Conservation (phyloP, 2,888 invertebrate genomes). For the Hoplodrina ambigua region DNA sequence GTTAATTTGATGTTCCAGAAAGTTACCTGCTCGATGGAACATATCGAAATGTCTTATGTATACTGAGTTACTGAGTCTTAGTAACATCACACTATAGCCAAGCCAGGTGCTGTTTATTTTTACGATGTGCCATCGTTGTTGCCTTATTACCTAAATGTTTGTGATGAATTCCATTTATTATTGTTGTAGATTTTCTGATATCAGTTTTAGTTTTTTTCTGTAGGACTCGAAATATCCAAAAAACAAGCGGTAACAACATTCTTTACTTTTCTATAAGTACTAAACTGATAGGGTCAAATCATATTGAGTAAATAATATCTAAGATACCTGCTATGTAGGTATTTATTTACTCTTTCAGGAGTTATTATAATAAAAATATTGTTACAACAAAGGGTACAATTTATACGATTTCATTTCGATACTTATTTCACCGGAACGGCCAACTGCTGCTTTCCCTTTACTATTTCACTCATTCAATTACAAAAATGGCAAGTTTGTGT, state of each 20-base stretch:
- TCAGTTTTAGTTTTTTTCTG: too few relatives aligned
- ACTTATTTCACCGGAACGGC: conserved; percentile 68
- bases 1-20: conserved; percentile 28
- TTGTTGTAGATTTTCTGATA: too few relatives aligned
- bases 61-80: neutral
- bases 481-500: conserved; percentile 73
- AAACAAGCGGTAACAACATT: too few relatives aligned
- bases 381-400: conserved; percentile 39
- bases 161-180: too few relatives aligned
- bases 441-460: conserved; percentile 67
- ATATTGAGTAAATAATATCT: too few relatives aligned
- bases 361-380: conserved; percentile 29
- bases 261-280: too few relatives aligned
- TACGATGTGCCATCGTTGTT: too few relatives aligned
- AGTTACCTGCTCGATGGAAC: neutral
- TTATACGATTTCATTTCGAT: conserved; percentile 58
- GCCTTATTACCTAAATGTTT: too few relatives aligned
- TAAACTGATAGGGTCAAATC: too few relatives aligned
- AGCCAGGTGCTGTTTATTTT: too few relatives aligned
- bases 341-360: conserved; percentile 7
- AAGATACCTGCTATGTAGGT: neutral
- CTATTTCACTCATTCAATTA: conserved; percentile 77
- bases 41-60: neutral
- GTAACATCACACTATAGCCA: too few relatives aligned
- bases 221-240: too few relatives aligned